phyloP scores from a whole-genome alignment of 2,113 vertebrate genomes.

The Lates calcarifer region DNA sequence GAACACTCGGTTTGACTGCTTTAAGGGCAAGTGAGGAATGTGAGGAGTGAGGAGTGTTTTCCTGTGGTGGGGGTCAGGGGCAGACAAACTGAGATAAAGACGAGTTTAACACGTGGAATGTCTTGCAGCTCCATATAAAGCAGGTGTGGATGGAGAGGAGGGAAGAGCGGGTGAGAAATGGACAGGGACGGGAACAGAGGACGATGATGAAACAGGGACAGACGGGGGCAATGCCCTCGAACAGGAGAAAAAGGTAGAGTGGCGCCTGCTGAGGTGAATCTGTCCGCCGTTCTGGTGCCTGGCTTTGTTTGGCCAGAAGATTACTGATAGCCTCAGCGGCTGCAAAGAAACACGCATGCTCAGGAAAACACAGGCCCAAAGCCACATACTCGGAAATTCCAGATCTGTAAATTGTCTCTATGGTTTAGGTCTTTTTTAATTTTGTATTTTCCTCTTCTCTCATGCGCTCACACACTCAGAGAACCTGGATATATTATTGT shows the following conservation, averaged over 20 bases:
- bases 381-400: not conserved
- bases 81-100: not conserved
- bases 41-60: not conserved
- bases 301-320: constrained; percentile 85
- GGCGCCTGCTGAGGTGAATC: constrained; percentile 80
- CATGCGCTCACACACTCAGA: not conserved
- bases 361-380: constrained; percentile 5
- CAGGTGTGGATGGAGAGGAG: not conserved
- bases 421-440: not conserved
- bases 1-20: not conserved
- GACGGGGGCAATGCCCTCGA: constrained; percentile 74
- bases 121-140: constrained; percentile 30
- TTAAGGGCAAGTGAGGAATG: not conserved
- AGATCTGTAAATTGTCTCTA: not conserved
- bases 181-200: constrained; percentile 14
- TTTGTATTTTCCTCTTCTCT: not conserved
- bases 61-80: not conserved
- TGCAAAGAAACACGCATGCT: constrained; percentile 3
- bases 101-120: not conserved
- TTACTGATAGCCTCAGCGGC: constrained; percentile 75
- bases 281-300: constrained; percentile 78
- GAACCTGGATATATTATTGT: not conserved
- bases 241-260: constrained; percentile 57
- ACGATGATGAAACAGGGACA: constrained; percentile 59
- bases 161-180: not conserved